A percentile compares a stretch with the other conserved stretches of the same genome.
Evolutionary conservation across 2,113 vertebrate genomes (phyloP).

Genomic region (Peromyscus californicus): DNA sequence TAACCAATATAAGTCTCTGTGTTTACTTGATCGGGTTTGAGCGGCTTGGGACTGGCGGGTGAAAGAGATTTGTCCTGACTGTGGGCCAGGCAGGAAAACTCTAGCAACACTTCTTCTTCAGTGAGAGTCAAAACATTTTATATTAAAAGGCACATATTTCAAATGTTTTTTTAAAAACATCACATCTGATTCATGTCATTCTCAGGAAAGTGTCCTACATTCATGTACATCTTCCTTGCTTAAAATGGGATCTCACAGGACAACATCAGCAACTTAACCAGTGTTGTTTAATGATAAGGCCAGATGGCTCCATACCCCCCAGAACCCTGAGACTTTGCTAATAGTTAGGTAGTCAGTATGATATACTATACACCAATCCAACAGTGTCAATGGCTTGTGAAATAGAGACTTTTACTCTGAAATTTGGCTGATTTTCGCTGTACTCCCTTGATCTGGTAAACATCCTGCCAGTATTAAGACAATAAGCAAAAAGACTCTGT

Average conservation of each 20-base stretch:
- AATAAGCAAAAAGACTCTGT: not conserved
- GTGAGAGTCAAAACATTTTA: not conserved
- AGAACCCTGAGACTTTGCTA: not conserved
- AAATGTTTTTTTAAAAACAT: not conserved
- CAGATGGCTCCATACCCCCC: too few species aligned
- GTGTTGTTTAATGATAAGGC: too few species aligned
- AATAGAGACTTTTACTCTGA: too few species aligned
- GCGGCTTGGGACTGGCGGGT: too few species aligned
- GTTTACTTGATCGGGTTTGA: too few species aligned
- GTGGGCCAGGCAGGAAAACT: too few species aligned
- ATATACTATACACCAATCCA: too few species aligned
- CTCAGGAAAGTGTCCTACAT: not conserved
- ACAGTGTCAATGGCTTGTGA: not conserved
- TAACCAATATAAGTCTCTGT: too few species aligned
- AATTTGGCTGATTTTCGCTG: not conserved
- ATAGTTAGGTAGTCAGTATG: not conserved
- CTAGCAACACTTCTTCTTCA: not conserved
- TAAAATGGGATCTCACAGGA: not conserved
- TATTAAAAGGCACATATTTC: not conserved
- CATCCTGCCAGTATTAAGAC: not conserved
- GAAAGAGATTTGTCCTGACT: too few species aligned
- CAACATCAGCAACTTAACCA: not conserved
- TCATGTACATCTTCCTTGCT: not conserved
- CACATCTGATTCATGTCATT: not conserved
- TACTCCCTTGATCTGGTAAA: not conserved